Evolutionary conservation across 1,140 invertebrate species (phyloP), one percentile per base, ranked within the genome.

Genomic region (Lepidurus couesii): DNA sequence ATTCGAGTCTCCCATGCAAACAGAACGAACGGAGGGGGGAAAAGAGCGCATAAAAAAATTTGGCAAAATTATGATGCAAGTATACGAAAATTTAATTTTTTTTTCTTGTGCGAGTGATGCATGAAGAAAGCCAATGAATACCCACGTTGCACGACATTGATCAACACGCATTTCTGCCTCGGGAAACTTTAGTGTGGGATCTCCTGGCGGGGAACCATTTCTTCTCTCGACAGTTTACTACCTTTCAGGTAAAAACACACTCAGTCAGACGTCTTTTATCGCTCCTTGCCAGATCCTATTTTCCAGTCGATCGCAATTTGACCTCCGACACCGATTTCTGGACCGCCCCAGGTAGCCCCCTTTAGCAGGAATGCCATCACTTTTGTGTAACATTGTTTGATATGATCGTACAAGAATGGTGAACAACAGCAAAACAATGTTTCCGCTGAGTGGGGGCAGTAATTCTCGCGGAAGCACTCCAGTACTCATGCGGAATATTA

Each of bases 211-310:
- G 53, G 13, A 21, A 21, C 2, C 21, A 65, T 65, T 65, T 65
- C 53, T 65, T 13, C 53, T 65, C 13, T 21, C 53, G 53, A 65
- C 53, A 1, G 16, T 65, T 65, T 65, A 21, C 8, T n/a, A 7
- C 53, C 53, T n/a, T 65, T 21, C 53, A 65, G 53, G 53, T 65
- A 65, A 65, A 65, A 65, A 65, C 53, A 21, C 53, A n/a, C 53
- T 47, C 10, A 65, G 53, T 65, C 53, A 65, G 53, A 65, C 53
- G 53, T 65, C 53, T 65, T 65, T 65, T 65, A 65, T 65, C 53
- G 53, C 8, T 21, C 16, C 45, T 47, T 16, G 45, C 45, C 45
- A 47, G 10, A 11, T 47, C 13, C 53, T 13, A 1, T 65, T 65
- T 65, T 65, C 53, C 53, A 65, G 53, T 65, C 53, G 53, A 21